These are phyloP conservation scores for Drosophila tristis DNA, from an alignment of 1,140 invertebrate genomes.

Conservation along the genomic window DNA sequence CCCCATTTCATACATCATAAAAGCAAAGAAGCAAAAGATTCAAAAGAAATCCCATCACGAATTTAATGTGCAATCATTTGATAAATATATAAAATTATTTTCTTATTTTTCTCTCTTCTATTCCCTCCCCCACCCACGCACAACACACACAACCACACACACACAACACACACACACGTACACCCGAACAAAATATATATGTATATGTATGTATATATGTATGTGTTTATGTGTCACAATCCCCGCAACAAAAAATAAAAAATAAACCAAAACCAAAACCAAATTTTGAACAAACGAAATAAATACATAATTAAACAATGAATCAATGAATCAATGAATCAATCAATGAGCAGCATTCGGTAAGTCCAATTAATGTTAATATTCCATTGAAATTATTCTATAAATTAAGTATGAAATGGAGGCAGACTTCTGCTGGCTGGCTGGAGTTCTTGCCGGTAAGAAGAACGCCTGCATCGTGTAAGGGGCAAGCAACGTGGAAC, in stretches of 20 bases:
- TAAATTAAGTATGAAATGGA: no score
- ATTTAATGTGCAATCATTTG: constrained; percentile 63
- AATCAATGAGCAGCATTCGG: constrained; percentile 41
- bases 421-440: no score
- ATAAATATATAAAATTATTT: constrained; percentile 62
- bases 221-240: constrained; percentile 50
- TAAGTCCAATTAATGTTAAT: constrained; percentile 24
- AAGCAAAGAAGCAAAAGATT: constrained; percentile 18
- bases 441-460: no score
- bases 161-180: constrained; percentile 15
- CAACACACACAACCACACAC: constrained; percentile 30
- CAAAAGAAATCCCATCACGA: constrained; percentile 38
- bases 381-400: neutral
- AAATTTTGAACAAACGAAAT: constrained; percentile 9
- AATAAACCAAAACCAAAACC: constrained; percentile 14
- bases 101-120: constrained; percentile 75
- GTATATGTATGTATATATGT: constrained; percentile 39
- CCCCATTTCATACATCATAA: constrained; percentile 13
- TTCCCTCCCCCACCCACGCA: constrained; percentile 43
- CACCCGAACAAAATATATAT: constrained; percentile 41
- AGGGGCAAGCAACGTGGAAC: no score
- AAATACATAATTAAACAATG: constrained; percentile 10
- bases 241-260: neutral
- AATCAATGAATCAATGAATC: constrained; percentile 29
- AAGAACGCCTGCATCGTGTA: no score